Evolutionary conservation across 2,797 vertebrate genomes (phyloP).

Genomic region (Enteromius anoplus): DNA sequence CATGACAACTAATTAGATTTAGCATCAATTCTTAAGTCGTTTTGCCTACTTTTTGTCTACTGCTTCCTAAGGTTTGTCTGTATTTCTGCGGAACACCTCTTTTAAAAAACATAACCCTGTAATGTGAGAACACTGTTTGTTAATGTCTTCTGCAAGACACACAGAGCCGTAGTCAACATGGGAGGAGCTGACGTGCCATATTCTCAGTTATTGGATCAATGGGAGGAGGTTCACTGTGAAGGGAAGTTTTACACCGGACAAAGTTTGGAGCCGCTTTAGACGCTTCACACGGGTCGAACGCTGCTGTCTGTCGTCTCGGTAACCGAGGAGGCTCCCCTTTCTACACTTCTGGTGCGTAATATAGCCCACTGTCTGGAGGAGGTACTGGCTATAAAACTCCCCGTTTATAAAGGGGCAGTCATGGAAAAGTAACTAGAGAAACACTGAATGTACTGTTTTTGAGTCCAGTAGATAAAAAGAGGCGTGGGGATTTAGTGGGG

Average conservation of each 20-base stretch:
- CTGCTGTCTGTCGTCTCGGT: constrained; percentile 53
- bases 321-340: constrained; percentile 61
- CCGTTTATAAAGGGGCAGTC: constrained; percentile 51
- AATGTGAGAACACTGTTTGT: not conserved
- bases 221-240: constrained; percentile 37
- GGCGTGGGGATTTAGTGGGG: constrained; percentile 30
- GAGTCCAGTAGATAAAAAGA: constrained; percentile 17
- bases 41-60: not conserved
- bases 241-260: not conserved
- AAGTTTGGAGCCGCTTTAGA: constrained; percentile 6
- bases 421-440: not conserved
- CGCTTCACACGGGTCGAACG: not conserved
- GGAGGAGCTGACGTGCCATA: constrained; percentile 52
- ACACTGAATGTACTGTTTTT: constrained; percentile 46
- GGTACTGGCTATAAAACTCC: constrained; percentile 49
- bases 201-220: constrained; percentile 15
- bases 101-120: not conserved
- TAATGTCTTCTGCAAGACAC: constrained; percentile 2
- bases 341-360: constrained; percentile 60
- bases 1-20: not conserved
- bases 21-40: not conserved
- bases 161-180: constrained; percentile 19
- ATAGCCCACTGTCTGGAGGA: constrained; percentile 15
- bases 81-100: not conserved
- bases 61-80: not conserved